Evolutionary conservation across 2,888 invertebrate genomes (phyloP), one percentile per base, ranked within the genome.

Genomic region (Caenorhabditis wallacei): DNA sequence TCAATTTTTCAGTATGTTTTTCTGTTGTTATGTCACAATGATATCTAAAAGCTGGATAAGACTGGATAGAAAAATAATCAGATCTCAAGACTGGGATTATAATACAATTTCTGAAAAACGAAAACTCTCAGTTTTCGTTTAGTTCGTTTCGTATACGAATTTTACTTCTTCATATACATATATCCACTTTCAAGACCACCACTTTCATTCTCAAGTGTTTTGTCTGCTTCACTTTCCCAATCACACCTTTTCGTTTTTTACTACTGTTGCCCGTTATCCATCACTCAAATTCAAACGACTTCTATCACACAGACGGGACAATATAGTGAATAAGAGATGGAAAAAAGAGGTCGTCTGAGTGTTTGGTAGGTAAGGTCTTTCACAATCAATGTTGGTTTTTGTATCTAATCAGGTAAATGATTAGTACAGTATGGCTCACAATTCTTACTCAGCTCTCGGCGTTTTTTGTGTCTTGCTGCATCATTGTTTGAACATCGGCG

Each of bases 271-370:
- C 54, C 63, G 40, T 78, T 69, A 69, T 63, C 63, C 69, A 69
- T 78, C 69, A 78, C 63, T 61, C 69, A 40, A 30, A 54, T 35
- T 24, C 43, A 24, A 78, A 78, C 69, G 69, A 78, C 69, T 53
- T 56, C 54, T 69, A 69, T 70, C 69, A 70, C 78, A 76, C 57
- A 61, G 35, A 40, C 66, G n/a, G 66, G 35, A 66, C 43, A 61
- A 68, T 24, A 53, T 22, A 57, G 37, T 59, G 63, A 70, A 30
- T 26, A 43, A 13, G n/a, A n/a, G n/a, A n/a, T 13, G 10, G 30
- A 37, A 74, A 54, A 64, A 30, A 30, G 30, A 56, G 26, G 51
- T 40, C 57, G 37, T 70, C 16, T 20, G 37, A 20, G 22, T n/a
- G n/a, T n/a, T n/a, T 24, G 13, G 26, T 56, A 75, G 56, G 66